Percentiles rank a stretch among this genome's conserved stretches.
Conservation (phyloP, 2,888 invertebrate species). For the Phyto melanocephala region DNA sequence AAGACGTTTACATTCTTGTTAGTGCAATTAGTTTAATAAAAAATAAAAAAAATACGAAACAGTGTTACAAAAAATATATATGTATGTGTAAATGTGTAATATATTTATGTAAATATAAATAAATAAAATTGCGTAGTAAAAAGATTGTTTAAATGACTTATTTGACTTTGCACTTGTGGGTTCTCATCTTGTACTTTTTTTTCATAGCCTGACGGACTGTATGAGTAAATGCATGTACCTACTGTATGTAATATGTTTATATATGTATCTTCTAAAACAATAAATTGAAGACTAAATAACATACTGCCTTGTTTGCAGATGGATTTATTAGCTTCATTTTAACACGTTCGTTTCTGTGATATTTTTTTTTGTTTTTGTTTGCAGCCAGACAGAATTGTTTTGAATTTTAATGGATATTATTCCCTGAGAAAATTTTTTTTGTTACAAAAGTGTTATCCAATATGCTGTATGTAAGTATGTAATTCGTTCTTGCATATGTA, state of each 20-base stretch:
- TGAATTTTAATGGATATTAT: conserved; percentile 9
- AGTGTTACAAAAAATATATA: neutral
- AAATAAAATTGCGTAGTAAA: conserved; percentile 56
- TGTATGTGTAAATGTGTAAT: too few relatives aligned
- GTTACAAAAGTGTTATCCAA: neutral
- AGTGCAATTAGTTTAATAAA: neutral
- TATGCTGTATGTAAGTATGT: too few relatives aligned
- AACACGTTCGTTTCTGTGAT: neutral
- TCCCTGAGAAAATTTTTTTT: conserved; percentile 20
- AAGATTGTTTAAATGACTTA: conserved; percentile 49
- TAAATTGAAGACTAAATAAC: conserved; percentile 8
- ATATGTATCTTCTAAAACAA: too few relatives aligned
- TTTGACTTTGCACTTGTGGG: conserved; percentile 61
- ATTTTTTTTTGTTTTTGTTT: neutral
- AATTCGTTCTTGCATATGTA: too few relatives aligned
- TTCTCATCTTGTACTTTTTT: conserved; percentile 40
- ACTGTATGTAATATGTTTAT: too few relatives aligned
- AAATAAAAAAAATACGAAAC: neutral
- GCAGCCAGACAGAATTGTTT: conserved; percentile 14
- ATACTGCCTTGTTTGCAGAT: conserved; percentile 18
- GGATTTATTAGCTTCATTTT: conserved; percentile 18
- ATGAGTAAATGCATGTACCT: neutral
- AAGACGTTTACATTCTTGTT: conserved; percentile 6
- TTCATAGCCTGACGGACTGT: conserved; percentile 14
- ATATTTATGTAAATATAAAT: too few relatives aligned